Evolutionary conservation across 2,888 invertebrate genomes (phyloP).

Genomic region (Coleophora flavipennella): DNA sequence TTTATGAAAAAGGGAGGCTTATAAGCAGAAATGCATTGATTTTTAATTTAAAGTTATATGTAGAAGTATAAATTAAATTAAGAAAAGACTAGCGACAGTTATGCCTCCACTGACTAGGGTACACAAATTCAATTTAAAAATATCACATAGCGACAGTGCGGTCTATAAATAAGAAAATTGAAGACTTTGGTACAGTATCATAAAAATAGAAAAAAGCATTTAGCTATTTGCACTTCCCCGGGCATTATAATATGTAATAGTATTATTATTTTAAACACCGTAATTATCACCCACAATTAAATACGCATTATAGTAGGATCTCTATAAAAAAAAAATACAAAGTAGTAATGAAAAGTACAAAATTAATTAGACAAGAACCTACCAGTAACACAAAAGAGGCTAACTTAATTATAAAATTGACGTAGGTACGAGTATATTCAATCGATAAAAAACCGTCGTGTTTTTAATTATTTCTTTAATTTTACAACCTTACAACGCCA

Average conservation of each 20-base stretch:
- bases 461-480: conserved; percentile 25
- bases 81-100: conserved; percentile 29
- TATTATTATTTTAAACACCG: no score
- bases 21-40: conserved; percentile 45
- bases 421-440: conserved; percentile 18
- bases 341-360: conserved; percentile 8
- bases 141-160: conserved; percentile 37
- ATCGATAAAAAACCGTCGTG: conserved; percentile 20
- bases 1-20: neutral
- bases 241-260: conserved; percentile 14
- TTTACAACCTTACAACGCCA: conserved; percentile 19
- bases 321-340: no score
- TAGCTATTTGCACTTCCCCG: conserved; percentile 6
- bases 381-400: conserved; percentile 21
- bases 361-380: conserved; percentile 21
- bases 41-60: conserved; percentile 22
- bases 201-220: conserved; percentile 8
- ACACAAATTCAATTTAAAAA: conserved; percentile 18
- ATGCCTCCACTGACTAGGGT: conserved; percentile 46
- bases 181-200: no score
- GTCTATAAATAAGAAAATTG: conserved; percentile 1
- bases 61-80: conserved; percentile 17
- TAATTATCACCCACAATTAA: no score
- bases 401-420: conserved; percentile 24
- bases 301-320: no score